phyloP scores from a whole-genome alignment of 30 jellyfish, hydroid and myxozoan species.

The Hydractinia echinata region DNA sequence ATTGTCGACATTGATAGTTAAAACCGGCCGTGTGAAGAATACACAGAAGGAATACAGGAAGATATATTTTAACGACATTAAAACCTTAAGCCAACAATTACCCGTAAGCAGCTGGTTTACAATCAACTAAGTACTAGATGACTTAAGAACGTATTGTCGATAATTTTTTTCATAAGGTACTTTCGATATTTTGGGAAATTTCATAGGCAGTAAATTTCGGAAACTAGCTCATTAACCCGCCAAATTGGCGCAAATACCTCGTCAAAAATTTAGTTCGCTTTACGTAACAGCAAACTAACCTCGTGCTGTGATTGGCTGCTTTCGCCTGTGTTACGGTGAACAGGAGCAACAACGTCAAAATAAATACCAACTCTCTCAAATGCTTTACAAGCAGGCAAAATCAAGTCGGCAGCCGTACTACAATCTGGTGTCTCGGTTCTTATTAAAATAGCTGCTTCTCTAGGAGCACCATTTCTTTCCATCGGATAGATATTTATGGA shows the following conservation, averaged over 20 bases:
- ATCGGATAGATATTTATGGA: constrained; percentile 55
- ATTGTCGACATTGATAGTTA: too few species aligned
- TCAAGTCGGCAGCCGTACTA: constrained; percentile 37
- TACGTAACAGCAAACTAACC: constrained; percentile 26
- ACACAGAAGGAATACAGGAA: background rate
- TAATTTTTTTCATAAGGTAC: too few species aligned
- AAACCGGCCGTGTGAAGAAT: background rate
- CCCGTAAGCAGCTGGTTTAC: too few species aligned
- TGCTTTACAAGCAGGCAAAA: constrained; percentile 73
- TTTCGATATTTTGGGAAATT: too few species aligned
- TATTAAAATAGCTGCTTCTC: constrained; percentile 63
- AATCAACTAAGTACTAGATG: too few species aligned
- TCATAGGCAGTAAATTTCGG: too few species aligned
- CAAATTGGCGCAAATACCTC: too few species aligned
- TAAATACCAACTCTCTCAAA: constrained; percentile 53
- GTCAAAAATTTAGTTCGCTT: too few species aligned
- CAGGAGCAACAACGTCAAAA: constrained; percentile 82
- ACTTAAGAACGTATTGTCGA: too few species aligned
- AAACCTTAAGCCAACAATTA: too few species aligned
- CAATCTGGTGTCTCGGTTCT: constrained; percentile 14
- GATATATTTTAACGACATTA: too few species aligned
- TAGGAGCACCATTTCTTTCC: constrained; percentile 51
- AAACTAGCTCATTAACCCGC: too few species aligned
- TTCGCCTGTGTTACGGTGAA: constrained; percentile 28
- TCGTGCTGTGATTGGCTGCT: constrained; percentile 58